Base-by-base conservation (phyloP, 2,113 vertebrate genomes). In the Eretmochelys imbricata region DNA sequence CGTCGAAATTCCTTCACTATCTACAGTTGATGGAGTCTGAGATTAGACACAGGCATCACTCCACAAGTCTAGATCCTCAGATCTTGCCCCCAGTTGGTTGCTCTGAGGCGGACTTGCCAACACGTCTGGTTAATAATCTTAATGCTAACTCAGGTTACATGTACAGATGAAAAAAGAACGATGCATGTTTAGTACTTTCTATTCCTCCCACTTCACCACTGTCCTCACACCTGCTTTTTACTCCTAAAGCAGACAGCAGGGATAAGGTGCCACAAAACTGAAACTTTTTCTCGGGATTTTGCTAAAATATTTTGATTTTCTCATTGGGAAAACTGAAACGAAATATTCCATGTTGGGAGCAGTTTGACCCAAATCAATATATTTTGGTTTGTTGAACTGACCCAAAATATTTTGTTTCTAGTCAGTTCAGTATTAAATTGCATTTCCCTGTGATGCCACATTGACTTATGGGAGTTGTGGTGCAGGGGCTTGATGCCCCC, bases 381-480 rank as follows among this genome's bases (percentile, higher is more conserved):
- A 22, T 42, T 72, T 72, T 10, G 19, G 22, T 42, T 22, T 75
- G 72, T 42, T 75, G 72, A 25, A 24, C 10, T 42, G 72, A 46
- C 19, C 22, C 38, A 25, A 75, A 75, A 42, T 10, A 38, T 42
- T 75, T 75, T 24, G n/a, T 42, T 75, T 42, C 38, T 9, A 38
- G 16, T 38, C 17, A 72, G 17, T 20, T 10, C n/a, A 72, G 20
- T 38, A 38, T n/a, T 72, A 72, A 69, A 72, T 38, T 38, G n/a
- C 69, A 38, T 72, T 72, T 38, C 35, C 69, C 8, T 38, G 10
- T 19, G 31, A n/a, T 38, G 69, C 35, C 19, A 38, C 20, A 72
- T 38, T 72, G n/a, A 5, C 16, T 91, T 29, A 0, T 27, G 8
- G 2, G 0, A 62, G 35, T n/a, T 31, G 2, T 1, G 3, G 35